Conservation (phyloP, 2,797 vertebrate genomes). For the Podarcis siculus region DNA sequence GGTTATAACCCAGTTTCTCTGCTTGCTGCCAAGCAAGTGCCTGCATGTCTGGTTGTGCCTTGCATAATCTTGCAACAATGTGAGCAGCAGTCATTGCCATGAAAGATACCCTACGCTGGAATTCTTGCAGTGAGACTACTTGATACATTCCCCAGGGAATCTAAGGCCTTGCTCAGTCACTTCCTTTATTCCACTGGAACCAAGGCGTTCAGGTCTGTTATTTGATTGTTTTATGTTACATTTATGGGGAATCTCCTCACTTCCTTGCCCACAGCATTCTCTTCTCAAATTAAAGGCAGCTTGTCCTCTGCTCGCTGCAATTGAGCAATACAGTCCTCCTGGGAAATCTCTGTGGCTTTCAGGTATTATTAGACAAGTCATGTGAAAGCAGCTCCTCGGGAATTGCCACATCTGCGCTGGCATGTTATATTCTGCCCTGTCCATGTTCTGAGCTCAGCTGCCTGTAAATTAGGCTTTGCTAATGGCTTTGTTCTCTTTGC, state of each 20-base stretch:
- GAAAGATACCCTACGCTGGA: not conserved
- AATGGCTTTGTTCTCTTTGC: not conserved
- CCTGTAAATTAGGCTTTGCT: not conserved
- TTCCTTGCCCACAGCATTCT: not conserved
- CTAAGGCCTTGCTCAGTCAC: not conserved
- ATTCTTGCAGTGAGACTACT: not conserved
- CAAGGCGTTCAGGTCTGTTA: not conserved
- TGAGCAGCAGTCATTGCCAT: not conserved
- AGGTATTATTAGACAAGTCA: not conserved
- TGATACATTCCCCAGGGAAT: not conserved
- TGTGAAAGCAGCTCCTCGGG: not conserved
- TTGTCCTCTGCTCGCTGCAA: not conserved
- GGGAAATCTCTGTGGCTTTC: not conserved
- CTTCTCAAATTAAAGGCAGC: not conserved
- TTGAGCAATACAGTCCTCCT: slow-evolving; percentile 8
- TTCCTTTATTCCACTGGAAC: not conserved
- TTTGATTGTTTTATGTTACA: not conserved
- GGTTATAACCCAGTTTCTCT: not conserved
- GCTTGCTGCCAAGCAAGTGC: not conserved
- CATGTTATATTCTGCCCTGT: not conserved
- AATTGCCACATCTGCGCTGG: not conserved
- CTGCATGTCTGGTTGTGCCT: not conserved
- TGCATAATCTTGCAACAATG: not conserved
- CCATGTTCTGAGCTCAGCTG: not conserved
- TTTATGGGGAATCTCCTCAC: not conserved